Base-by-base conservation (phyloP, 2,888 invertebrate species). In the Teleiodes luculella region DNA sequence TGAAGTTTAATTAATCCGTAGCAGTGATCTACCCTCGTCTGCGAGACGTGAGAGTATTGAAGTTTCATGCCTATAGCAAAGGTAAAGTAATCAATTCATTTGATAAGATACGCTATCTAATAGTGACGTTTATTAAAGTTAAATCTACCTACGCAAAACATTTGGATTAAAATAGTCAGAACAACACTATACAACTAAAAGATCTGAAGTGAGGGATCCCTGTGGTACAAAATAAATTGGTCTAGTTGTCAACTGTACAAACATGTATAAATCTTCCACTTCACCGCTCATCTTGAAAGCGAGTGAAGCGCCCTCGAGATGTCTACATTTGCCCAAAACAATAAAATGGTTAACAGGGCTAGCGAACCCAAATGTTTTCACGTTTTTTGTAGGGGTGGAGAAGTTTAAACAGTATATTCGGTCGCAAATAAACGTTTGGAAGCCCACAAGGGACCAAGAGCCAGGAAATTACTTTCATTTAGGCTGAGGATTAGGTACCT, bases 1-100 rank as follows among this genome's bases (percentile, higher is more conserved):
- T 45, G 39, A 57, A 57, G 53, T 57, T 57, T 55, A 57, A 57
- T 55, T 55, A 55, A 55, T 47, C 46, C 47, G 30, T 46, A 33
- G 39, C 18, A 36, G 24, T 30, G 50, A 33, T 28, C 33, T 35
- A 16, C 36, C 39, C 37, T 47, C 46, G 18, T 46, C 36, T 36
- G 35, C 35, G 13, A 35, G 36, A 36, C 14, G 14, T 7, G 16
- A 10, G 18, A 41, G 20, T 11, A 41, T 20, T 11, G 39, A 11
- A 20, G 39, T 18, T 41, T 41, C 14, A 10, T 14, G 16, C 16
- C 16, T 16, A 16, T n/a, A n/a, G n/a, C n/a, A n/a, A n/a, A n/a
- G n/a, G n/a, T n/a, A n/a, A n/a, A n/a, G n/a, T n/a, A n/a, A n/a
- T n/a, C n/a, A 24, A 24, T 24, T 24, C 3, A 4, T 4, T 4